Percentiles rank a stretch among this genome's conserved stretches.
Conservation (phyloP, 2,797 vertebrate species). For the Falco peregrinus region DNA sequence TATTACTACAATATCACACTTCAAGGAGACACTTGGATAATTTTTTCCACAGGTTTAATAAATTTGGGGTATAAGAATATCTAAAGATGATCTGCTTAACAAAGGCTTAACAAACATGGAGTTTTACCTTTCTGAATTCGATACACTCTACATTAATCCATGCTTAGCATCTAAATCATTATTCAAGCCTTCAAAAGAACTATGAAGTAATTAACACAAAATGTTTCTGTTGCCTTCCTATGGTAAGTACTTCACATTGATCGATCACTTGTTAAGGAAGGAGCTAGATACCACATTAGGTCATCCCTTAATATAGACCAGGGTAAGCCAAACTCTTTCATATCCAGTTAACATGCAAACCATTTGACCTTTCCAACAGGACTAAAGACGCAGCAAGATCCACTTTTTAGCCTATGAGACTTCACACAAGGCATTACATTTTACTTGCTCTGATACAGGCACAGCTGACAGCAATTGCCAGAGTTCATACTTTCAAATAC, state of each 20-base stretch:
- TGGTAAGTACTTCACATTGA: background rate
- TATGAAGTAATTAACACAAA: background rate
- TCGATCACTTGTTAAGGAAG: background rate
- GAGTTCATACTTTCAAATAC: background rate
- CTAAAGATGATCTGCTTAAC: background rate
- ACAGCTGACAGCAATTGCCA: background rate
- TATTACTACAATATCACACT: background rate
- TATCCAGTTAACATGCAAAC: slow-evolving; percentile 37
- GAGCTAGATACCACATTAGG: background rate
- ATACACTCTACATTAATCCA: background rate
- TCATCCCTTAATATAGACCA: slow-evolving; percentile 48
- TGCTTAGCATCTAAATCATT: background rate
- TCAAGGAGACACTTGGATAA: rapidly evolving
- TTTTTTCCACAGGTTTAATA: background rate
- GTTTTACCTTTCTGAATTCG: background rate
- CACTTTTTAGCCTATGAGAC: background rate
- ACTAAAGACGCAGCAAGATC: slow-evolving; percentile 25
- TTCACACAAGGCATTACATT: slow-evolving; percentile 8
- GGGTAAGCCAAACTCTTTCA: slow-evolving; percentile 42
- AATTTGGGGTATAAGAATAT: background rate
- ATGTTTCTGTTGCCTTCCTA: background rate
- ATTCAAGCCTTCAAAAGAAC: background rate
- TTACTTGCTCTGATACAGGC: slow-evolving; percentile 6
- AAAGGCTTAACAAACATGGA: background rate
- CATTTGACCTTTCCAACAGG: slow-evolving; percentile 57